Evolutionary conservation across 2,888 invertebrate genomes (phyloP).

Genomic region (Parnassius orleans): DNA sequence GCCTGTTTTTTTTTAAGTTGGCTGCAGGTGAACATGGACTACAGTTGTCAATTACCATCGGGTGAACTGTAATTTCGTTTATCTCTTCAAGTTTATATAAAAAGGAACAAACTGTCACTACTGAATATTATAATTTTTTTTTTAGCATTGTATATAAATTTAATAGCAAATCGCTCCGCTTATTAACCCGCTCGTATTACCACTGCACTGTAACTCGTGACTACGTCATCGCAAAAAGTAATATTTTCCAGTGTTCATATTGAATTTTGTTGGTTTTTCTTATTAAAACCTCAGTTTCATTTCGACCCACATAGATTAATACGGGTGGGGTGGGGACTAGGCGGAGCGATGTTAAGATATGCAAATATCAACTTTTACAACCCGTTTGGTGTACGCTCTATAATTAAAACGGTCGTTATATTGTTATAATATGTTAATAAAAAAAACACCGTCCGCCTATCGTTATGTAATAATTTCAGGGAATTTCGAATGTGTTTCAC

Average conservation of each 20-base stretch:
- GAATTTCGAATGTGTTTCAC: slow-evolving; percentile 19
- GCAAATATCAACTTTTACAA: slow-evolving; percentile 29
- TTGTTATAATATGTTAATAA: no score
- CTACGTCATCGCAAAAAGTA: slow-evolving; percentile 65
- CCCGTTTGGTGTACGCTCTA: no score
- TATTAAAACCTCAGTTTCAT: slow-evolving; percentile 67
- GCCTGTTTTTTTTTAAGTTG: no score
- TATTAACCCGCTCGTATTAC: slow-evolving; percentile 34
- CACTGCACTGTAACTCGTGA: slow-evolving; percentile 31
- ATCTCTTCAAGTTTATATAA: no score
- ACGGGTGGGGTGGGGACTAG: slow-evolving; percentile 30
- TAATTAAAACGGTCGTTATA: no score
- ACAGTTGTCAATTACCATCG: no score
- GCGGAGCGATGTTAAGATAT: slow-evolving; percentile 39
- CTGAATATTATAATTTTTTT: no score
- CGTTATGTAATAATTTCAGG: slow-evolving; percentile 11
- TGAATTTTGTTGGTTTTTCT: slow-evolving; percentile 70
- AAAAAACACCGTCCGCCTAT: no score
- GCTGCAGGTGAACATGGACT: no score
- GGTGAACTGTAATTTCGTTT: no score
- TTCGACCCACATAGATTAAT: slow-evolving; percentile 52
- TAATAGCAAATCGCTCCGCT: slow-evolving; percentile 26
- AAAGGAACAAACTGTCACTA: no score
- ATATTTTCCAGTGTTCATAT: slow-evolving; percentile 70
- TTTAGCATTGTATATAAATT: no score